A percentile compares a stretch with the other conserved stretches of the same genome.
These are phyloP conservation scores for Coilia nasus DNA, from an alignment of 2,797 vertebrate species.

Conservation along the genomic window DNA sequence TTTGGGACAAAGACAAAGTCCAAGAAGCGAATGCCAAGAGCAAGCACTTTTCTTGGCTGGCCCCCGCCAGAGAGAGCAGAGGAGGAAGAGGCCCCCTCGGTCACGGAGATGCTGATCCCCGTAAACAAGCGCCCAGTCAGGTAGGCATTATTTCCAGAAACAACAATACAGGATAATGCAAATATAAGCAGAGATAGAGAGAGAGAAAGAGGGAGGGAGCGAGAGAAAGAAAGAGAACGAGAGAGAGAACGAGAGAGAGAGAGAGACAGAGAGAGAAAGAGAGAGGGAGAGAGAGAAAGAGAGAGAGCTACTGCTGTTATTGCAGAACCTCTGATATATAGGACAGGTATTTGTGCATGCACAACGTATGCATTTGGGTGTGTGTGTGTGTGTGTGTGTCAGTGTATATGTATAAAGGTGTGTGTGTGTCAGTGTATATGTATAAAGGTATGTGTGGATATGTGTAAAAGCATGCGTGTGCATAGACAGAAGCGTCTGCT, in stretches of 20 bases:
- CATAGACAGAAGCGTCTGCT: no score
- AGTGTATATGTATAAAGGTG: slow-evolving; percentile 14
- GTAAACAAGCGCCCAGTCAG: not conserved
- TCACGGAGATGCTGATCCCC: not conserved
- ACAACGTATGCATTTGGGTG: no score
- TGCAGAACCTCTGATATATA: not conserved
- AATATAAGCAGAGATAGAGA: not conserved
- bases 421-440: not conserved
- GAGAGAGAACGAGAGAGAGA: not conserved
- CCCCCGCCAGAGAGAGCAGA: no score
- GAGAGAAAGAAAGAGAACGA: not conserved
- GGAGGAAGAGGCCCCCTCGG: not conserved
- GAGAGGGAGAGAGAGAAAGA: not conserved
- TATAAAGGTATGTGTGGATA: no score
- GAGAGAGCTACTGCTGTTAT: not conserved
- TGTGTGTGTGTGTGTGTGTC: not conserved
- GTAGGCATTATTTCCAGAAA: slow-evolving; percentile 3
- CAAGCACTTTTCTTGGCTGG: not conserved
- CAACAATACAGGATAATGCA: slow-evolving; percentile 7
- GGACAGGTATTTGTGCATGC: not conserved
- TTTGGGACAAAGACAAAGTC: slow-evolving; percentile 16
- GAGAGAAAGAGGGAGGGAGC: not conserved
- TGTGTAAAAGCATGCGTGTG: no score
- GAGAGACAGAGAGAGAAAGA: not conserved
- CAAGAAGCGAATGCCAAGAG: not conserved